Percentiles rank a stretch among this genome's conserved stretches.
These are phyloP conservation scores for Hypocryptadius cinnamomeus DNA, from an alignment of 2,113 vertebrate species.

Conservation along the genomic window DNA sequence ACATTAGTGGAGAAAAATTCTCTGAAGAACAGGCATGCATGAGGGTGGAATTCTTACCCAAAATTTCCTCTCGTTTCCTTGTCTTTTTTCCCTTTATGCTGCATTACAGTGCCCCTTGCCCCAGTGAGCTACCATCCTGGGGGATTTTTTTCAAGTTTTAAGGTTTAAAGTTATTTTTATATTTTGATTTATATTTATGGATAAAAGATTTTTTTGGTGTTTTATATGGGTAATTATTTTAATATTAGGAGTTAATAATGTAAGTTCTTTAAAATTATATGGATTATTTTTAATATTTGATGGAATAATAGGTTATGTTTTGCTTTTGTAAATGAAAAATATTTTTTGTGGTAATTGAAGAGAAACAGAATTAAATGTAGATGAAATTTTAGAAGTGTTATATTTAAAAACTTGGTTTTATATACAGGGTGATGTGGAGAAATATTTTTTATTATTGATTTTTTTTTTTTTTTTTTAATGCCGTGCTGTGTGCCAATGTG, in stretches of 20 bases:
- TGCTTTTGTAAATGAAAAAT: background rate
- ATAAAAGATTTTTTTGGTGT: background rate
- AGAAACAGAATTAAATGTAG: background rate
- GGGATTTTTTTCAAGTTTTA: background rate
- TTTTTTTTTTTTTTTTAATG: background rate
- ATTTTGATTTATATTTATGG: background rate
- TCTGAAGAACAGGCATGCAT: background rate
- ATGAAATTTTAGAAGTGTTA: background rate
- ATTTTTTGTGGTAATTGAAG: background rate
- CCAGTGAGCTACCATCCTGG: accelerated
- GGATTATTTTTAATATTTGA: background rate
- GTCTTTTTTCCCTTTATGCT: background rate
- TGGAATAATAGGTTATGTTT: background rate
- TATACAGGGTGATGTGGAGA: background rate
- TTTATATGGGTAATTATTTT: background rate
- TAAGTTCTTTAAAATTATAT: background rate
- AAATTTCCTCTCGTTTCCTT: background rate
- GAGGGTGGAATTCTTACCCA: background rate
- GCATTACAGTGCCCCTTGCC: background rate
- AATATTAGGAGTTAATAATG: background rate
- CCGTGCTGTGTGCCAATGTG: accelerated
- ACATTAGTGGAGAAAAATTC: background rate
- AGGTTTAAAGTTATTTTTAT: background rate
- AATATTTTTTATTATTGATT: background rate
- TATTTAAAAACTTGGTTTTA: background rate